A percentile compares a stretch with the other conserved stretches of the same genome.
These are phyloP conservation scores for Pterocles orientalis DNA, from an alignment of 2,113 vertebrate species.

Conservation along the genomic window DNA sequence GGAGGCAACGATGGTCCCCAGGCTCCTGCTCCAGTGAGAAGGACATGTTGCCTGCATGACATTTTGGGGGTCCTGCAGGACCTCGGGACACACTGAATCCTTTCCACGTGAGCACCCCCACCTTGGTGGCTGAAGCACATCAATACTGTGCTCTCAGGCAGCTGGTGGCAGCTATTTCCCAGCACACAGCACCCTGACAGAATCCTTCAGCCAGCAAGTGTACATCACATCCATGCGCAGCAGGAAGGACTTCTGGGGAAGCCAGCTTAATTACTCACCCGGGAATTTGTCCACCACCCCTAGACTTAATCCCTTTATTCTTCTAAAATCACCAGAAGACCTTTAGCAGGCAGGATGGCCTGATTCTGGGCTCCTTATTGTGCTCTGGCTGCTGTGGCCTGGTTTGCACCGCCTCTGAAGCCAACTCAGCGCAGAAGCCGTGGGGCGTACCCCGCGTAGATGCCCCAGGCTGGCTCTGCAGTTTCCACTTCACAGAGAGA, in stretches of 20 bases:
- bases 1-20: neutral
- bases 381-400: neutral
- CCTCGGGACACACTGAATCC: neutral
- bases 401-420: neutral
- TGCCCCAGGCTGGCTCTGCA: neutral
- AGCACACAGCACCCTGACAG: neutral
- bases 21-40: neutral
- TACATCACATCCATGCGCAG: neutral
- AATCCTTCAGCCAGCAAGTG: rapidly evolving
- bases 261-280: neutral
- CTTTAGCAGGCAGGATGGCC: neutral
- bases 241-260: neutral
- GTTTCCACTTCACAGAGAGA: neutral
- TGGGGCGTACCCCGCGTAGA: rapidly evolving
- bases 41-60: neutral
- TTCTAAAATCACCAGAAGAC: neutral
- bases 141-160: neutral
- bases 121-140: neutral
- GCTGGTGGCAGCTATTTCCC: neutral
- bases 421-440: neutral
- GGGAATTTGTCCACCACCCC: neutral
- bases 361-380: neutral
- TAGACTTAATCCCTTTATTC: neutral
- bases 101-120: neutral
- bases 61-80: neutral